Evolutionary conservation across 2,113 vertebrate species (phyloP).

Genomic region (Willisornis vidua): DNA sequence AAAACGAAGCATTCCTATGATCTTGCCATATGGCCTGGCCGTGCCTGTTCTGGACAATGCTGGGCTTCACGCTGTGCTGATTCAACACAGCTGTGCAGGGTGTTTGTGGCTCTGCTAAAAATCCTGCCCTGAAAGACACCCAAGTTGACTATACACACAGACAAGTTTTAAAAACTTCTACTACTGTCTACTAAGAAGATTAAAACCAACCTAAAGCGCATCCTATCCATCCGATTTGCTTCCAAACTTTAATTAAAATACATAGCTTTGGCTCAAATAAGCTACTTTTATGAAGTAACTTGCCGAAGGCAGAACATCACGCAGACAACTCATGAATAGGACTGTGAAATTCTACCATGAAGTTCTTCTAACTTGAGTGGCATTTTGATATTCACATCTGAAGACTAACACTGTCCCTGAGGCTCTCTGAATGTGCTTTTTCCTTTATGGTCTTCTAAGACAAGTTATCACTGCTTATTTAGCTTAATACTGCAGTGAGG

Average conservation of each 20-base stretch:
- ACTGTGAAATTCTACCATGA: not conserved
- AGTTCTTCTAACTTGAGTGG: not conserved
- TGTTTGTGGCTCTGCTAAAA: not conserved
- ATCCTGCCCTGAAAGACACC: not conserved
- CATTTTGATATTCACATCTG: not conserved
- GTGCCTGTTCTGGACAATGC: not conserved
- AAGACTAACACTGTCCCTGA: not conserved
- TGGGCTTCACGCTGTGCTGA: not conserved
- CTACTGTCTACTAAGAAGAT: not conserved
- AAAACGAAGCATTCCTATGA: not conserved
- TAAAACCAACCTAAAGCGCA: not conserved
- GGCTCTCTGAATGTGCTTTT: not conserved
- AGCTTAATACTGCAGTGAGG: not conserved
- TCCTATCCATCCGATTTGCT: not conserved
- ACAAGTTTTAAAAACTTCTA: not conserved
- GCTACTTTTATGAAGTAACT: not conserved
- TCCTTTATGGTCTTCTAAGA: not conserved
- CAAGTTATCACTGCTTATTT: not conserved
- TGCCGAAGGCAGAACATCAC: not conserved
- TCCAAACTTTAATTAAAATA: not conserved
- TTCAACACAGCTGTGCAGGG: not conserved
- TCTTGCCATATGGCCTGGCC: accelerated
- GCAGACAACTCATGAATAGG: not conserved
- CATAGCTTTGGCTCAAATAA: not conserved
- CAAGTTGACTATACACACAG: not conserved